Percentiles rank a stretch among this genome's conserved stretches.
Conservation (phyloP, 1,140 invertebrate species). For the Neotoxoptera formosana region DNA sequence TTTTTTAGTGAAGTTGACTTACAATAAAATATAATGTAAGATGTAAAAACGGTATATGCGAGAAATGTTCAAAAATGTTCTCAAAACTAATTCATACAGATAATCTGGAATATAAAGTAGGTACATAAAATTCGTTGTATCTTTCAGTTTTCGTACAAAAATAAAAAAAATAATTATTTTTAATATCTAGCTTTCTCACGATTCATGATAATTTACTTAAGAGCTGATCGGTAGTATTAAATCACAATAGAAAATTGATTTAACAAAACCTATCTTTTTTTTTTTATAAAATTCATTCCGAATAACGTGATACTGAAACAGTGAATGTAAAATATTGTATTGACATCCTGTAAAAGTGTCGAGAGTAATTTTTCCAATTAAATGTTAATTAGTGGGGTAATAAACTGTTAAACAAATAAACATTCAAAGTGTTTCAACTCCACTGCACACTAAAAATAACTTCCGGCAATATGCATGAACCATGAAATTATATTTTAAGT, state of each 20-base stretch:
- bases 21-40: not conserved
- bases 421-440: conserved; percentile 22
- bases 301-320: not conserved
- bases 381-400: not conserved
- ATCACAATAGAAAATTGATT: not conserved
- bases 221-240: not conserved
- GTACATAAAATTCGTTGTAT: not conserved
- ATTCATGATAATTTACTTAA: not conserved
- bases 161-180: not conserved
- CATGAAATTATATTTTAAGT: conserved; percentile 30
- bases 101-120: not conserved
- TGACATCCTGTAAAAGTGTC: not conserved
- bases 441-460: conserved; percentile 11
- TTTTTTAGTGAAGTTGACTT: not conserved
- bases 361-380: conserved; percentile 18
- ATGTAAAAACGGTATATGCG: not conserved
- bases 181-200: not conserved
- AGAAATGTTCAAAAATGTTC: not conserved
- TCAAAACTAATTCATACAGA: not conserved
- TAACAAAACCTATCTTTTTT: not conserved
- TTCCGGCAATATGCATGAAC: conserved; percentile 1
- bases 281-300: not conserved
- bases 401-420: not conserved
- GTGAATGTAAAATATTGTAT: not conserved
- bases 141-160: not conserved